Evolutionary conservation across 2,797 vertebrate genomes (phyloP), one percentile per base, ranked within the genome.

Genomic region (Typhlichthys eigenmanni): DNA sequence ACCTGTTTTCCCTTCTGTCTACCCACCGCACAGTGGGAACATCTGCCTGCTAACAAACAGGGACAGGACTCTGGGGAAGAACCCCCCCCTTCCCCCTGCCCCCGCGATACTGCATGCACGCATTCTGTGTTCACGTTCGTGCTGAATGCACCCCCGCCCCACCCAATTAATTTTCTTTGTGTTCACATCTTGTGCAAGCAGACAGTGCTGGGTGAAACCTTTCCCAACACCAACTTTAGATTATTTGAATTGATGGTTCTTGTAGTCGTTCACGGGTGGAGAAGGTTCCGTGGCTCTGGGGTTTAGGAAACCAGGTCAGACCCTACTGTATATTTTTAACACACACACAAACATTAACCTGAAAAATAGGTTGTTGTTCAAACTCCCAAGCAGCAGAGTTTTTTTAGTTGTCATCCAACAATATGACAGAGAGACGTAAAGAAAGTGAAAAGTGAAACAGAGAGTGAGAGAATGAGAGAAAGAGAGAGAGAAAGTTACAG

Each of bases 31-130:
- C 78, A 79, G 78, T 78, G 69, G 76, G 69, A 84, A 83, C 82
- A 68, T 60, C 75, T 60, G 68, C 67, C 67, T 76, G 71, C 88
- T 87, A 88, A 87, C 84, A 89, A 89, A 86, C 84, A 86, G 82
- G 81, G 75, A 81, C 70, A 85, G 60, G 51, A 71, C 76, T 84
- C 88, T 49, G 53, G 85, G 85, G 83, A 86, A 9, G 38, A 53
- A 43, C 19, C 64, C 55, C 45, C 66, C 16, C 16, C 16, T 1
- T 17, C 16, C 16, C 16, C 16, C 16, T 17, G 16, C 65, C 46
- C 64, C 67, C n/a, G 45, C 55, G 9, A 0, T 43, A 43, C 38
- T 43, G 38, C 38, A 43, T 9, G 9, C 38, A 9, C 38, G 38
- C 38, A 43, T 43, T 43, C 24, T 29, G 24, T 43, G 5, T 43